phyloP scores from a whole-genome alignment of 2,888 invertebrate species.

The Andrena minutula region DNA sequence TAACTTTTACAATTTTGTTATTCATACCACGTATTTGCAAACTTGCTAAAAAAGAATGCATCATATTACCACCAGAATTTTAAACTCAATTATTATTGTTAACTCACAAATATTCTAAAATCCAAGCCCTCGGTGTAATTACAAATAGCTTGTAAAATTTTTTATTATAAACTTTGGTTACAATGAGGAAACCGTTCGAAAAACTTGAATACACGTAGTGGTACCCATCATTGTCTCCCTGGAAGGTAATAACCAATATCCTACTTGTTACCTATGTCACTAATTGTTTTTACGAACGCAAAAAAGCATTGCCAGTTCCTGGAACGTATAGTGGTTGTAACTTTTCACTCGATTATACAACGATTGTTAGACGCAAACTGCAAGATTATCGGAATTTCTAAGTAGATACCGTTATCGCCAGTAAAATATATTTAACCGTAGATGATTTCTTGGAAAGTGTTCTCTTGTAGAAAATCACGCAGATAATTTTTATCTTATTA shows the following conservation, averaged over 20 bases:
- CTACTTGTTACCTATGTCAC: background rate
- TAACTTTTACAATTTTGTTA: background rate
- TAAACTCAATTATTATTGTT: background rate
- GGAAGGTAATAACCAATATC: background rate
- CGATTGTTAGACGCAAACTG: background rate
- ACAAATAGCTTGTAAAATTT: too few relatives aligned
- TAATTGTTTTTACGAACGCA: background rate
- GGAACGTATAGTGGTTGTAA: constrained; percentile 6
- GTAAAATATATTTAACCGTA: background rate
- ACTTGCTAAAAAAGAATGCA: too few relatives aligned
- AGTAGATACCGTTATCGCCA: background rate
- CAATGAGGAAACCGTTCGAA: background rate
- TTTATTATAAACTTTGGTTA: too few relatives aligned
- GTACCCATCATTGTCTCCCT: background rate
- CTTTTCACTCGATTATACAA: background rate
- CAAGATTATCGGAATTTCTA: background rate
- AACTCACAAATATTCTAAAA: background rate
- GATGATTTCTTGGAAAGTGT: background rate
- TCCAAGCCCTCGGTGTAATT: too few relatives aligned
- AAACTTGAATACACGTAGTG: background rate
- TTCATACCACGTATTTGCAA: background rate
- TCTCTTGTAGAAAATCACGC: background rate
- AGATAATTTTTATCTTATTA: background rate
- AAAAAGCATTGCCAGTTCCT: background rate
- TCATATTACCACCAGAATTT: background rate